phyloP scores from a whole-genome alignment of 1,140 invertebrate species.

The Drosophila melanica region DNA sequence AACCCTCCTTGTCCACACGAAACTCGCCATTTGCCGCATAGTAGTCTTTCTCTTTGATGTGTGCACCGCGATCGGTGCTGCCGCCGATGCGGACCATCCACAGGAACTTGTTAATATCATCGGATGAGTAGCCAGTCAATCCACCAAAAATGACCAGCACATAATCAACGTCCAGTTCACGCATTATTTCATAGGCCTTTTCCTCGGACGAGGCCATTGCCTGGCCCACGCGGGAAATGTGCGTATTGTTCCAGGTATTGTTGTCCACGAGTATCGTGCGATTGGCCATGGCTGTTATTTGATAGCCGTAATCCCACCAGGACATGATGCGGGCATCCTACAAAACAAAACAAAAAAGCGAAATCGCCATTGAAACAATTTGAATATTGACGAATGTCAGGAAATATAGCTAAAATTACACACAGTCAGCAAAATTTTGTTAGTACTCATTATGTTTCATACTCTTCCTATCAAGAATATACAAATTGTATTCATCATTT shows the following conservation, averaged over 20 bases:
- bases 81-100: constrained; percentile 99
- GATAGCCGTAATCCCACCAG: constrained; percentile 99
- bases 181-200: constrained; percentile 98
- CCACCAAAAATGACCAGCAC: constrained; percentile 99
- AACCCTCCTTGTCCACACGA: constrained; percentile 95
- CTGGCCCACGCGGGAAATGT: constrained; percentile 98
- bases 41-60: constrained; percentile 98
- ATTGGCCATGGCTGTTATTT: constrained; percentile 99
- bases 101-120: constrained; percentile 99
- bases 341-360: neutral
- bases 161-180: constrained; percentile 98
- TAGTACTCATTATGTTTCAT: constrained; percentile 83
- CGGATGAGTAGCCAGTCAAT: constrained; percentile 98
- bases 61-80: constrained; percentile 95
- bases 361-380: neutral
- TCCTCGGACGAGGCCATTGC: constrained; percentile 99
- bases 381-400: neutral
- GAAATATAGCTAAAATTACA: neutral
- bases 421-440: constrained; percentile 55
- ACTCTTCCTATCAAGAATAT: constrained; percentile 78
- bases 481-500: constrained; percentile 65
- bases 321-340: constrained; percentile 98
- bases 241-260: constrained; percentile 99
- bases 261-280: constrained; percentile 99
- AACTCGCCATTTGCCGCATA: constrained; percentile 98